A percentile compares a stretch with the other conserved stretches of the same genome.
These are phyloP conservation scores for Caenorhabditis uteleia DNA, from an alignment of 2,888 invertebrate genomes.

Conservation along the genomic window DNA sequence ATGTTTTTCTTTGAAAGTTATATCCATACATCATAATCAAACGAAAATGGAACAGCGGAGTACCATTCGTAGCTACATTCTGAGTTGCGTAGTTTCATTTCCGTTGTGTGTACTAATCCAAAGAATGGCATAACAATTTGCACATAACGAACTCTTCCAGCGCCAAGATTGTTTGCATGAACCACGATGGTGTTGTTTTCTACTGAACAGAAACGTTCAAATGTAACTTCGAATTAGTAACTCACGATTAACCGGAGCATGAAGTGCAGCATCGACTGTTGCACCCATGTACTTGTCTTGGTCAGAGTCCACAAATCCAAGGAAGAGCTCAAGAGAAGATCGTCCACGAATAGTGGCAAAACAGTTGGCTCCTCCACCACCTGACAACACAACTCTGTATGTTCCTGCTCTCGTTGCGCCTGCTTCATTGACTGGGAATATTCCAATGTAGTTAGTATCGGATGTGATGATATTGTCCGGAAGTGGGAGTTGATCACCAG, in stretches of 20 bases:
- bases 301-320: constrained; percentile 38
- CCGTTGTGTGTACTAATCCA: constrained; percentile 48
- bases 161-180: constrained; percentile 48
- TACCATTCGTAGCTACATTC: constrained; percentile 56
- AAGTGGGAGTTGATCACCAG: constrained; percentile 31
- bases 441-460: constrained; percentile 49
- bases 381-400: constrained; percentile 29
- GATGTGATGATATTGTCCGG: constrained; percentile 47
- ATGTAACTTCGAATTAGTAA: neutral
- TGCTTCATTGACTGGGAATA: constrained; percentile 48
- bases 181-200: constrained; percentile 48
- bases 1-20: neutral
- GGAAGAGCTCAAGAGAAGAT: constrained; percentile 48
- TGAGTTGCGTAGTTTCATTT: constrained; percentile 37
- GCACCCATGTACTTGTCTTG: constrained; percentile 48
- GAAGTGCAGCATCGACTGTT: constrained; percentile 54
- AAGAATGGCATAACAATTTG: constrained; percentile 39
- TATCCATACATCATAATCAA: constrained; percentile 36
- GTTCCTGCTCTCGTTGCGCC: constrained; percentile 48
- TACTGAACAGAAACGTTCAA: constrained; percentile 18
- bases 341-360: constrained; percentile 46
- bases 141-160: constrained; percentile 40
- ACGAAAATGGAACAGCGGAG: constrained; percentile 36
- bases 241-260: constrained; percentile 45
- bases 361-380: constrained; percentile 43